Base-by-base conservation (phyloP, 2,888 invertebrate species). In the Cosmia trapezina region DNA sequence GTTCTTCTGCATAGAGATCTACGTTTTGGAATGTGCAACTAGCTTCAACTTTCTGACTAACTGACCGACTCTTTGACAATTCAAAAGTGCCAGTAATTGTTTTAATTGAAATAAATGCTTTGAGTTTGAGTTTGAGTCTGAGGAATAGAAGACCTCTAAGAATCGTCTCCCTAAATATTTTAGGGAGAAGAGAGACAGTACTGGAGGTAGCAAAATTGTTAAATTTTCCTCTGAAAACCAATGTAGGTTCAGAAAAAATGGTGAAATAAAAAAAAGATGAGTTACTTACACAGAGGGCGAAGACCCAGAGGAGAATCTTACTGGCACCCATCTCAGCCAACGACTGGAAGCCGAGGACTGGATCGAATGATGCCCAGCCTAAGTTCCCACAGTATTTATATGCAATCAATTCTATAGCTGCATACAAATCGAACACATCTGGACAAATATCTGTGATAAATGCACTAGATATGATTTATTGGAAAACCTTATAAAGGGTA, bases 321-420 rank as follows among this genome's bases (percentile, higher is more conserved):
- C 7, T 9, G 2, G n/a, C 28, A 14, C 56, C 62, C 79, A 80
- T 80, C 61, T 8, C 37, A 45, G 65, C 19, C 4, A 37, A 68
- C 37, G 69, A 73, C 47, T 43, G 3, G 33, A 6, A 28, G 22
- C 33, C 33, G 4, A 17, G 43, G 17, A 51, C 59, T 37, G 51
- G 72, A 66, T 59, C 54, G 78, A 75, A 75, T 80, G 78, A 75
- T 79, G 56, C 8, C 7, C n/a, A 65, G 1, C 9, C 2, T 4
- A 41, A 2, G 4, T 12, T 0, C 4, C 22, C 7, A 1, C 22
- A 9, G 49, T 51, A 54, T 78, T 41, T 78, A 73, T 78, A 78
- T n/a, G 22, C 17, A 12, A 33, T 11, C 0, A 22, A 9, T 45
- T 61, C 56, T 45, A 73, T 61, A 7, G 28, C 0, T 12, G 62